Conservation (phyloP, 2,888 invertebrate genomes). For the Syrphus vitripennis region DNA sequence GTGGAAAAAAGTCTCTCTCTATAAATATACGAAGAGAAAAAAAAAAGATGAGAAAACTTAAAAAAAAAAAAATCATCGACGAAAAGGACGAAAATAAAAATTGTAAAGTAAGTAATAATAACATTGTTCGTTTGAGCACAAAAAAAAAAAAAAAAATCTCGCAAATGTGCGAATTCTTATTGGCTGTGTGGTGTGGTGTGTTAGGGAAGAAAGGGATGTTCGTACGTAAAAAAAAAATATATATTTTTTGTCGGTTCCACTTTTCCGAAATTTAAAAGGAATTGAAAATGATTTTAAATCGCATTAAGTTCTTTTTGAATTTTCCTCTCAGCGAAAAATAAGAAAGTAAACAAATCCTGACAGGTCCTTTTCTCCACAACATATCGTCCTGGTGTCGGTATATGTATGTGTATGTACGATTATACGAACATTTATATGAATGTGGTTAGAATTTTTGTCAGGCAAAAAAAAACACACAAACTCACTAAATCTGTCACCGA, state of each 20-base stretch:
- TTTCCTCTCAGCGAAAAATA: conserved; percentile 8
- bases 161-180: conserved; percentile 38
- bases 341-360: conserved; percentile 52
- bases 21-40: neutral
- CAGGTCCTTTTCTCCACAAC: conserved; percentile 25
- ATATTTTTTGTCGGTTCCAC: neutral
- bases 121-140: conserved; percentile 47
- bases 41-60: neutral
- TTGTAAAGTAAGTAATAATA: conserved; percentile 64
- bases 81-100: conserved; percentile 31
- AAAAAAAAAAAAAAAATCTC: conserved; percentile 10
- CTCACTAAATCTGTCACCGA: conserved; percentile 35
- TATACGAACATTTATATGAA: conserved; percentile 8
- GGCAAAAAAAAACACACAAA: neutral
- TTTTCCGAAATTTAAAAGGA: neutral
- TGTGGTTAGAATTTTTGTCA: conserved; percentile 4
- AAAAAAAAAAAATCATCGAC: conserved; percentile 46
- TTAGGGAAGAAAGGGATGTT: neutral
- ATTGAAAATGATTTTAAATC: conserved; percentile 63
- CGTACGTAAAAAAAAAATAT: neutral
- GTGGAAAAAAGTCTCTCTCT: conserved; percentile 7
- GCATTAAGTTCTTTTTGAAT: conserved; percentile 61
- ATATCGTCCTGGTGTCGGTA: neutral
- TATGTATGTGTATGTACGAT: too few relatives aligned
- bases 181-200: neutral